phyloP scores from a whole-genome alignment of 2,797 vertebrate genomes.

The Mormyrops attenuatus region DNA sequence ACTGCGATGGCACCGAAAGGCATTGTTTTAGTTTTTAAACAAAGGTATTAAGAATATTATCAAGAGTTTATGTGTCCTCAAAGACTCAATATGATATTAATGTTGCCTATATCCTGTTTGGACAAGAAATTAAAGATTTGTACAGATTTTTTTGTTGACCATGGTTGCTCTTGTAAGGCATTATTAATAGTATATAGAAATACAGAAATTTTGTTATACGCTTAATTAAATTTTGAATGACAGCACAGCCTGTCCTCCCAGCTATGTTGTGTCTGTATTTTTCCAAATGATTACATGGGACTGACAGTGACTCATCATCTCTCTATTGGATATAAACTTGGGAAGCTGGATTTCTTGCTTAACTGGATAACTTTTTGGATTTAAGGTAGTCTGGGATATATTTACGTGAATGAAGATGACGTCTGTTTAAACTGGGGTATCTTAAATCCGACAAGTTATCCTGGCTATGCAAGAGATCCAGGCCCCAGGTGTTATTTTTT shows the following conservation, averaged over 20 bases:
- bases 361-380: neutral
- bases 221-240: neutral
- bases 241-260: neutral
- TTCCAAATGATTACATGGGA: neutral
- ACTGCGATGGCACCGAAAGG: neutral
- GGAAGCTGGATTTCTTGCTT: neutral
- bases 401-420: neutral
- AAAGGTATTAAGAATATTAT: neutral
- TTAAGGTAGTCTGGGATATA: neutral
- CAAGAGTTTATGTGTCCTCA: neutral
- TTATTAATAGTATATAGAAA: neutral
- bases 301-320: neutral
- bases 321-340: neutral
- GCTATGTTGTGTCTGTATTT: neutral
- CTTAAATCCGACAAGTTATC: neutral
- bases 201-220: neutral
- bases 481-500: neutral
- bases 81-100: neutral
- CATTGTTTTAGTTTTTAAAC: neutral
- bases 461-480: neutral
- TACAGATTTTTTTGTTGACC: neutral
- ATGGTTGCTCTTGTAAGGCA: neutral
- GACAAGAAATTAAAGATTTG: neutral
- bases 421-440: neutral
- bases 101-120: neutral